phyloP scores from a whole-genome alignment of 2,888 invertebrate genomes.

The Oxytorus armatus region DNA sequence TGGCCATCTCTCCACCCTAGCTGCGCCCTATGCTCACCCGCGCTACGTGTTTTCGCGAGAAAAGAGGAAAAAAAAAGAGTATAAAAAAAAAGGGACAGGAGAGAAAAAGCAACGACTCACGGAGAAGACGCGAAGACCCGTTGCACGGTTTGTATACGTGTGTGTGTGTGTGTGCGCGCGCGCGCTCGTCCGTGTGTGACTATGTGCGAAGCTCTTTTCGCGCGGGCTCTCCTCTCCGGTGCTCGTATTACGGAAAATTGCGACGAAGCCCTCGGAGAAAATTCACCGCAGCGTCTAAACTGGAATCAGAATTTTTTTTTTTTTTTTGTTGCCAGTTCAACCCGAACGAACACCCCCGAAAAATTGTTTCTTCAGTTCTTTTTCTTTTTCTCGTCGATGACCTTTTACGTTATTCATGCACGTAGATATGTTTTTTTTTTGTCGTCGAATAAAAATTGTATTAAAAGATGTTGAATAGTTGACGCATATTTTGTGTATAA shows the following conservation, averaged over 20 bases:
- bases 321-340: too few relatives aligned
- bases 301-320: conserved; percentile 57
- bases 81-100: conserved; percentile 24
- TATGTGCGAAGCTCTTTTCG: conserved; percentile 59
- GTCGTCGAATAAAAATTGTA: too few relatives aligned
- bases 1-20: conserved; percentile 75
- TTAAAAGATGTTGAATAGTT: too few relatives aligned
- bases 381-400: too few relatives aligned
- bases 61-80: conserved; percentile 65
- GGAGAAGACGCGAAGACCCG: conserved; percentile 65
- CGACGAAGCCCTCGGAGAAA: conserved; percentile 62
- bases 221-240: conserved; percentile 48
- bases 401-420: too few relatives aligned
- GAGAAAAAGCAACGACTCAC: conserved; percentile 52
- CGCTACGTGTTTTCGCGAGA: conserved; percentile 70
- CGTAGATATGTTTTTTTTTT: too few relatives aligned
- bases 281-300: conserved; percentile 57
- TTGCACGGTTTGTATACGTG: conserved; percentile 49
- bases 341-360: neutral
- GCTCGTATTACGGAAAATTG: conserved; percentile 71
- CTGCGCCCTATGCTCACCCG: conserved; percentile 62
- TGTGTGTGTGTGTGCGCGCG: conserved; percentile 12
- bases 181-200: too few relatives aligned
- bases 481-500: too few relatives aligned
- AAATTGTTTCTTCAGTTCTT: too few relatives aligned